phyloP scores from a whole-genome alignment of 2,113 vertebrate species.

The Crotalus horridus region DNA sequence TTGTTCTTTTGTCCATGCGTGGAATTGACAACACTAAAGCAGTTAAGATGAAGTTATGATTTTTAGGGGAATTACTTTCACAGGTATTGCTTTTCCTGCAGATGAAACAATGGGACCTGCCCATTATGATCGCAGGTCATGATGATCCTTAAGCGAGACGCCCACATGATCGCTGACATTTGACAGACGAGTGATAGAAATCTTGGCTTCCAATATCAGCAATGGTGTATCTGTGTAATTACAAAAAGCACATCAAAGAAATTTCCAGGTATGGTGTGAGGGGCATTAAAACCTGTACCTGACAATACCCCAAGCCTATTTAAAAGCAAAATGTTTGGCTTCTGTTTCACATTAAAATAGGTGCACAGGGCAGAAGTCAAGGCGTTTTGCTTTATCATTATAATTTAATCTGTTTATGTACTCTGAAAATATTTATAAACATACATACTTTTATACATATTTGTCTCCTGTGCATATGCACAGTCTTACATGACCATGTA shows the following conservation, averaged over 20 bases:
- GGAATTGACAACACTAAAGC: too few relatives aligned
- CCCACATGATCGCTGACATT: background rate
- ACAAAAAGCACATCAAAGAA: background rate
- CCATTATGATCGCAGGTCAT: too few relatives aligned
- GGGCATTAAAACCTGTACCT: background rate
- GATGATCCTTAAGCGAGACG: too few relatives aligned
- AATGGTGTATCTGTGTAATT: background rate
- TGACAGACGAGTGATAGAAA: slow-evolving; percentile 38
- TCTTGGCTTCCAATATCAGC: slow-evolving; percentile 39
- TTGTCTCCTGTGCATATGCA: too few relatives aligned
- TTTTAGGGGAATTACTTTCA: too few relatives aligned
- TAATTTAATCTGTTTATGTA: background rate
- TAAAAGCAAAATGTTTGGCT: background rate
- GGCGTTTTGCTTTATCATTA: background rate
- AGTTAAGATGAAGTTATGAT: too few relatives aligned
- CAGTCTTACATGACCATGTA: background rate
- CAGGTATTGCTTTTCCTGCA: too few relatives aligned
- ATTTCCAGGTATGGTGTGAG: background rate
- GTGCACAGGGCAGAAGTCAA: background rate
- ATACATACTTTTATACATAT: background rate
- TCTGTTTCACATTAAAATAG: background rate
- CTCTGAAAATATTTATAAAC: background rate
- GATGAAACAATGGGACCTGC: too few relatives aligned
- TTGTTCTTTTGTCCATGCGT: too few relatives aligned
- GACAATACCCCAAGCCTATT: background rate